Percentiles rank a stretch among this genome's conserved stretches.
phyloP scores from a whole-genome alignment of 2,888 invertebrate species.

The Biston stratarius region DNA sequence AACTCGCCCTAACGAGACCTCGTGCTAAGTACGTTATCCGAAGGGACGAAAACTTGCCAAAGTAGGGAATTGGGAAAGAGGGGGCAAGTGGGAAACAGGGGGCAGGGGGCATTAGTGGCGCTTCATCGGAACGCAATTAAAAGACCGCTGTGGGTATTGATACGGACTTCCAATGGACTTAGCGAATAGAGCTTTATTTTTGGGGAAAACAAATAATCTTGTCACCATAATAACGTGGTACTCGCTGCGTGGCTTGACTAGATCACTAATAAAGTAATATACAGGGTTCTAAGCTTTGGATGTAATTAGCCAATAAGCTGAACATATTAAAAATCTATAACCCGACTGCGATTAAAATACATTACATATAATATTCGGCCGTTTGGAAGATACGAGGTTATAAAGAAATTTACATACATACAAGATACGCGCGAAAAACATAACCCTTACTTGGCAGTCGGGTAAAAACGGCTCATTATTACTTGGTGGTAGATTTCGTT shows the following conservation, averaged over 20 bases:
- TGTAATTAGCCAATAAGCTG: too few species aligned
- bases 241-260: neutral
- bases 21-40: conserved; percentile 44
- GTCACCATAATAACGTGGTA: conserved; percentile 22
- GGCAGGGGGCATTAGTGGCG: conserved; percentile 70
- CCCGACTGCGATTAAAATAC: too few species aligned
- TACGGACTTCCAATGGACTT: conserved; percentile 55
- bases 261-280: neutral
- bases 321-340: too few species aligned
- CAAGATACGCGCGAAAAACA: too few species aligned
- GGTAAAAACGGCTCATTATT: too few species aligned
- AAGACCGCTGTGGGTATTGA: conserved; percentile 67
- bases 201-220: conserved; percentile 27
- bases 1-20: conserved; percentile 26
- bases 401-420: too few species aligned
- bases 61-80: conserved; percentile 41
- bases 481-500: too few species aligned
- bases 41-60: conserved; percentile 44
- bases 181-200: conserved; percentile 35
- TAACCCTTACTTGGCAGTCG: too few species aligned
- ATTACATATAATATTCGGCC: too few species aligned
- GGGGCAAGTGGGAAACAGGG: conserved; percentile 28
- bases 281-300: too few species aligned
- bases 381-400: too few species aligned
- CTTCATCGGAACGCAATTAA: conserved; percentile 84